Base-by-base conservation (phyloP, 2,113 vertebrate genomes). In the Arizona elegans region DNA sequence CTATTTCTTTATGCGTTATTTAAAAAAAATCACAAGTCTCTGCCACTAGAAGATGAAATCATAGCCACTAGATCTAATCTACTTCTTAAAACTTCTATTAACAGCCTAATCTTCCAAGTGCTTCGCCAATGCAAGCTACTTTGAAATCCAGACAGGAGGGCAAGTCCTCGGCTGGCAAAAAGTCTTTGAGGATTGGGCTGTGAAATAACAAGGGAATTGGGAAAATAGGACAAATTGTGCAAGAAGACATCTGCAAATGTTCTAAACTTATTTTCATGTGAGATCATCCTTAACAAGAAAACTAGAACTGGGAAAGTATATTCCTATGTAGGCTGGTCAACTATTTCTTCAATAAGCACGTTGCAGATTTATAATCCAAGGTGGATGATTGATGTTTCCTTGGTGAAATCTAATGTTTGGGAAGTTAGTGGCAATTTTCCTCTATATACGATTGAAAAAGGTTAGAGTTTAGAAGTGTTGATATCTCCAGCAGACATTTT, bases 21-120 rank as follows among this genome's bases (percentile, higher is more conserved):
- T 38, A 86, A 89, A 89, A 91, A 85, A 91, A n/a, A 92, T 85
- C 55, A 59, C 88, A 86, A 56, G 75, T 90, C 43, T 13, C 52
- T 55, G 33, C 86, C 92, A 62, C 19, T 59, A 13, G 29, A 90
- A 93, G 88, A 90, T 62, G 92, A 86, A 93, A 93, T 92, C 92
- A 17, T 75, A 92, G 65, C 87, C 12, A 7, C 92, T 55, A n/a
- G 65, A 90, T 93, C 70, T 93, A 90, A 93, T 93, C 88, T 90
- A 54, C 43, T 89, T 62, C 88, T 93, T 93, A 93, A 90, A 93
- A 86, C 88, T 90, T 93, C 92, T 86, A 93, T 93, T 93, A 93
- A 59, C 75, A 90, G 70, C 55, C 92, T 86, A 93, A 93, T 93
- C 88, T 55, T 90, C 92, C 70, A 92, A 92, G 54, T 89, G 65